A percentile compares a stretch with the other conserved stretches of the same genome.
Conservation (phyloP, 2,797 vertebrate genomes). For the Cyclura pinguis region DNA sequence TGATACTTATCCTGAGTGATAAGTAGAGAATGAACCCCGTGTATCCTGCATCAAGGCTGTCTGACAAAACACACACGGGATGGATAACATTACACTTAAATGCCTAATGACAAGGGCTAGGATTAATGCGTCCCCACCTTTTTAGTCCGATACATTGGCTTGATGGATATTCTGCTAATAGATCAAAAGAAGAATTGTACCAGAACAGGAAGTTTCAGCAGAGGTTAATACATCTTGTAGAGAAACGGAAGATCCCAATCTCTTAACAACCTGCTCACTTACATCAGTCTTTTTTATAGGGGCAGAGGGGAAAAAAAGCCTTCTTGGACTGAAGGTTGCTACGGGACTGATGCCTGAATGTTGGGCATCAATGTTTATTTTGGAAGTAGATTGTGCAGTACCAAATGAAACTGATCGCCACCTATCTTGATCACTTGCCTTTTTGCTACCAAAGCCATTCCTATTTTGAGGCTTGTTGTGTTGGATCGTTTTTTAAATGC, state of each 20-base stretch:
- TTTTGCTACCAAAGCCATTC: not conserved
- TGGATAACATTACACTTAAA: conserved; percentile 84
- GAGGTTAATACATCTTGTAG: conserved; percentile 81
- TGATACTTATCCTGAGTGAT: conserved; percentile 80
- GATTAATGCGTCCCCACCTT: conserved; percentile 81
- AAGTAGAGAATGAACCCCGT: conserved; percentile 80
- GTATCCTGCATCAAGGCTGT: conserved; percentile 77
- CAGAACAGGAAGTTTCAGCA: conserved; percentile 58
- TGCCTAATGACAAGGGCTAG: conserved; percentile 80
- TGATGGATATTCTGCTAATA: conserved; percentile 84
- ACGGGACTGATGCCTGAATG: conserved; percentile 55
- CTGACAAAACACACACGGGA: conserved; percentile 78
- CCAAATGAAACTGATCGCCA: not conserved
- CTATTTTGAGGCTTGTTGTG: not conserved
- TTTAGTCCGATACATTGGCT: conserved; percentile 75
- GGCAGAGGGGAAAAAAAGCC: conserved; percentile 21
- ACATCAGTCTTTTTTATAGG: conserved; percentile 59
- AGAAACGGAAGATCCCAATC: conserved; percentile 83
- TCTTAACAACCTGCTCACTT: conserved; percentile 74
- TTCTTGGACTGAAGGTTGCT: conserved; percentile 17
- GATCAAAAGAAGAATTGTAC: conserved; percentile 84
- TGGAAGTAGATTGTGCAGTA: conserved; percentile 22
- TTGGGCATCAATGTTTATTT: conserved; percentile 52
- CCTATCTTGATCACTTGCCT: not conserved
- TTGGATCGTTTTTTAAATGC: not conserved